Percentiles rank a stretch among this genome's conserved stretches.
Conservation (phyloP, 2,797 vertebrate genomes). For the Scyliorhinus canicula region DNA sequence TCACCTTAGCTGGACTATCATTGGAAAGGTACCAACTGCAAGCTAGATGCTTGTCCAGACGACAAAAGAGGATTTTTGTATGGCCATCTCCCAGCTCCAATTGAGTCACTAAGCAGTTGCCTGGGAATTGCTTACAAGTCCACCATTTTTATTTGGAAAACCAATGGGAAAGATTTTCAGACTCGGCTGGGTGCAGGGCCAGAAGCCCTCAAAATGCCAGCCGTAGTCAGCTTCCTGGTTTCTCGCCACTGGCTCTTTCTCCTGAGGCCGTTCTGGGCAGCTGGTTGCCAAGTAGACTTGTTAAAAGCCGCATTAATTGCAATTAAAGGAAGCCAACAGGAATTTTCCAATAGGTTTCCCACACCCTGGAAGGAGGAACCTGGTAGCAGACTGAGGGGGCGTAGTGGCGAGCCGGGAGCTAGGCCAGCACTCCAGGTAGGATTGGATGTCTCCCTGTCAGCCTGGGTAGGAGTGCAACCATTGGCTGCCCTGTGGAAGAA, state of each 20-base stretch:
- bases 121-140: neutral
- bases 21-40: neutral
- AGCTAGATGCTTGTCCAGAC: neutral
- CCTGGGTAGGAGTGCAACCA: neutral
- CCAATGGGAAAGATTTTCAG: neutral
- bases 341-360: neutral
- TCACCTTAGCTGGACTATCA: neutral
- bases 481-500: no score
- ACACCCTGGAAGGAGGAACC: neutral
- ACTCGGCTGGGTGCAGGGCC: neutral
- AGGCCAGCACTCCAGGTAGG: neutral
- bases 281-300: neutral
- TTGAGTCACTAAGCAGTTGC: neutral
- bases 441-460: neutral
- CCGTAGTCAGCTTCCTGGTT: neutral
- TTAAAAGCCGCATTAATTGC: neutral
- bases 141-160: neutral
- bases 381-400: neutral
- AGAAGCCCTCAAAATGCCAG: neutral
- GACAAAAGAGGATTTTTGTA: neutral
- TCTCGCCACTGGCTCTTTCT: neutral
- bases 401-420: no score
- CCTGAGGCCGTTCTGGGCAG: neutral
- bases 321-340: neutral
- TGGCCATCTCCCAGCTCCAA: neutral